These are phyloP conservation scores for Rhogogaster chlorosoma DNA, from an alignment of 2,888 invertebrate species.

Conservation along the genomic window DNA sequence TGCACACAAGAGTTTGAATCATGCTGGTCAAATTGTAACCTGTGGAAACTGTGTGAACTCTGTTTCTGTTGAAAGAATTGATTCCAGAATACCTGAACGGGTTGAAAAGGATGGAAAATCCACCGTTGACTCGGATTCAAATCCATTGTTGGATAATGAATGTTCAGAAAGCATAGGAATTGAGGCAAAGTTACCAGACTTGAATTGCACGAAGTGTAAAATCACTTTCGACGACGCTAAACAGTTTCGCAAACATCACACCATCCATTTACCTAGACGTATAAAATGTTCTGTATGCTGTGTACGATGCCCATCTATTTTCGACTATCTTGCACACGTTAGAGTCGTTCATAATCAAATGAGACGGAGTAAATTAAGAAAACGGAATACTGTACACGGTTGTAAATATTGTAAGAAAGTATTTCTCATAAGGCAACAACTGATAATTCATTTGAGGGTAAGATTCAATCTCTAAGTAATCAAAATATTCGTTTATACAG, in stretches of 20 bases:
- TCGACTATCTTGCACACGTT: conserved; percentile 61
- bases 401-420: conserved; percentile 62
- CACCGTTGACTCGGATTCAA: neutral
- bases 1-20: conserved; percentile 56
- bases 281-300: conserved; percentile 59
- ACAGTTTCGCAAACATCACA: conserved; percentile 57
- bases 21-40: conserved; percentile 55
- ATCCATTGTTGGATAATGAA: neutral
- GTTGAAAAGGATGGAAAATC: neutral
- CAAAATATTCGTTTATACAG: neutral
- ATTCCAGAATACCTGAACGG: neutral
- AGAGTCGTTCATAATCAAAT: conserved; percentile 58
- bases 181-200: neutral
- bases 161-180: neutral
- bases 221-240: conserved; percentile 59
- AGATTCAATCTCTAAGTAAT: neutral
- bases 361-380: conserved; percentile 58
- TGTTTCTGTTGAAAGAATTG: neutral
- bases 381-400: conserved; percentile 56
- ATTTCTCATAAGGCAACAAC: conserved; percentile 60
- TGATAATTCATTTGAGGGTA: conserved; percentile 62
- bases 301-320: conserved; percentile 58
- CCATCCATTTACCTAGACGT: conserved; percentile 58
- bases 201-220: conserved; percentile 57
- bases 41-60: conserved; percentile 49